phyloP scores from a whole-genome alignment of 2,113 vertebrate species.

The Variabilichromis moorii region DNA sequence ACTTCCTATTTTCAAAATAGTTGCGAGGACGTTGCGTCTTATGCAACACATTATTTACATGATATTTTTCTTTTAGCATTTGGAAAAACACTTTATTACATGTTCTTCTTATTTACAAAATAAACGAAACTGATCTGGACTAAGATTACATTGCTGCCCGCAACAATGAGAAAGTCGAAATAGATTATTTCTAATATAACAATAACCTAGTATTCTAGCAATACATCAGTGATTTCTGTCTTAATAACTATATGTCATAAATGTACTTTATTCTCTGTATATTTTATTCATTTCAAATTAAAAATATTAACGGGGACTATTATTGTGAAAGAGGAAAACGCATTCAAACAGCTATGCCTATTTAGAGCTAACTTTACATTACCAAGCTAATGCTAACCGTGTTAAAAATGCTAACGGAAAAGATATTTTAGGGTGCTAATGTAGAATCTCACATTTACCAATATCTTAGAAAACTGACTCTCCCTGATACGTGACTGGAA shows the following conservation, averaged over 20 bases:
- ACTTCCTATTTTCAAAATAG: slow-evolving; percentile 26
- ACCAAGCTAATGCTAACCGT: background rate
- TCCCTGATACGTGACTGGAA: background rate
- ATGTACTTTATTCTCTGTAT: background rate
- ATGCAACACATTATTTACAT: background rate
- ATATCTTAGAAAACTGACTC: background rate
- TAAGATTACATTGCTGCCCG: background rate
- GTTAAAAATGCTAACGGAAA: background rate
- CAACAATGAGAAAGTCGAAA: background rate
- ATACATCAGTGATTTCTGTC: background rate
- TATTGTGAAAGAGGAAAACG: background rate
- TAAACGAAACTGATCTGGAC: background rate
- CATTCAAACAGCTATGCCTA: background rate
- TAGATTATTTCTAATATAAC: background rate
- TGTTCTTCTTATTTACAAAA: background rate
- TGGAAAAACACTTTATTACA: background rate
- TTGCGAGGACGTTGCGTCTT: background rate
- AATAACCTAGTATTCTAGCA: background rate
- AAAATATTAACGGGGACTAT: background rate
- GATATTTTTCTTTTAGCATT: background rate
- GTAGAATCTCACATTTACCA: background rate
- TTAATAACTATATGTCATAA: background rate
- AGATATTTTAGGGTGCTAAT: background rate
- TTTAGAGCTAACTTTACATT: background rate
- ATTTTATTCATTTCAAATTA: background rate